These are phyloP conservation scores for Dendrolimus houi DNA, from an alignment of 2,888 invertebrate genomes.

Conservation along the genomic window DNA sequence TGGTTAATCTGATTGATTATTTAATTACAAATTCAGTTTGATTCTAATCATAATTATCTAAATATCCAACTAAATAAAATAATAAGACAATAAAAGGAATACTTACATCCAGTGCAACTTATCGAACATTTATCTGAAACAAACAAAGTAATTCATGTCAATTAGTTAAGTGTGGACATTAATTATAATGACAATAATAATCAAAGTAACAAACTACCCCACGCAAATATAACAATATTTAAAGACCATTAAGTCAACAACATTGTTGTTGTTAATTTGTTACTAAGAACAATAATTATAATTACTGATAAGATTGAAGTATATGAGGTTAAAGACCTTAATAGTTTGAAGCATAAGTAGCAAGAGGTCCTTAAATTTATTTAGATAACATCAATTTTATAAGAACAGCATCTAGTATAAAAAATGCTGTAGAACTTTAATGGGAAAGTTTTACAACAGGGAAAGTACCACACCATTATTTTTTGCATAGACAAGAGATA, in stretches of 20 bases:
- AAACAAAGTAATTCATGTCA: slow-evolving; percentile 36
- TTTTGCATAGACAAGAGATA: too few relatives aligned
- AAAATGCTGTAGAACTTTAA: too few relatives aligned
- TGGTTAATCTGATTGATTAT: too few relatives aligned
- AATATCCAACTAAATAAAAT: too few relatives aligned
- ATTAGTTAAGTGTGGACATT: slow-evolving; percentile 12
- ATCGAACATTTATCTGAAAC: slow-evolving; percentile 64
- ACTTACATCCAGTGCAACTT: slow-evolving; percentile 63
- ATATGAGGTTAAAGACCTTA: background rate
- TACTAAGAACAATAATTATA: slow-evolving; percentile 3
- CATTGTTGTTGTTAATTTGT: background rate
- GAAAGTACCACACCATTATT: too few relatives aligned
- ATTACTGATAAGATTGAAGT: background rate
- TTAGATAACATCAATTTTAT: too few relatives aligned
- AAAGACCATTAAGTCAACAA: background rate
- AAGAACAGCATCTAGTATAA: too few relatives aligned
- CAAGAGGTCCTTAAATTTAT: too few relatives aligned
- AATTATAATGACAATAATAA: slow-evolving; percentile 6
- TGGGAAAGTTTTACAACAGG: too few relatives aligned
- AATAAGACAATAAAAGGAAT: slow-evolving; percentile 8
- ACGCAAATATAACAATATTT: slow-evolving; percentile 5
- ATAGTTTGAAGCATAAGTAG: too few relatives aligned
- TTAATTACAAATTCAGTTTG: too few relatives aligned
- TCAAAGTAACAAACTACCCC: slow-evolving; percentile 13
- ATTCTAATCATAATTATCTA: too few relatives aligned